phyloP scores from a whole-genome alignment of 1,140 invertebrate species.

The Drosophila bifasciata region DNA sequence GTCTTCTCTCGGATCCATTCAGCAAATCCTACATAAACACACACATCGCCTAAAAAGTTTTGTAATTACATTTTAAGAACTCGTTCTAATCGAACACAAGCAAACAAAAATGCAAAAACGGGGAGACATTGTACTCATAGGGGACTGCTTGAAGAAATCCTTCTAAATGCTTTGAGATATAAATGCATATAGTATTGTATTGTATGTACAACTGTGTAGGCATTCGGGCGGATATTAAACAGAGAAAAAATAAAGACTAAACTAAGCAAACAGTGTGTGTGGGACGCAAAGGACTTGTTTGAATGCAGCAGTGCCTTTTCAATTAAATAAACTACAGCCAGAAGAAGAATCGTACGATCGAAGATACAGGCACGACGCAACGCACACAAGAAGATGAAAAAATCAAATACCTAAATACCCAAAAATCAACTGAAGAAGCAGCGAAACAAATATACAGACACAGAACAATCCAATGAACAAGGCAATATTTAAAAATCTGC shows the following conservation, averaged over 20 bases:
- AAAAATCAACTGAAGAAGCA: not conserved
- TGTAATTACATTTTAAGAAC: no score
- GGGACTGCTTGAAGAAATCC: slow-evolving; percentile 4
- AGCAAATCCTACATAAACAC: no score
- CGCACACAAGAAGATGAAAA: slow-evolving; percentile 29
- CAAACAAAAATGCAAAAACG: not conserved
- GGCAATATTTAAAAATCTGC: slow-evolving; percentile 49
- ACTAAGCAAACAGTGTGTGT: slow-evolving; percentile 34
- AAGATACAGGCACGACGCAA: slow-evolving; percentile 17
- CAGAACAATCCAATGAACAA: slow-evolving; percentile 51
- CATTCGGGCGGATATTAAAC: slow-evolving; percentile 38
- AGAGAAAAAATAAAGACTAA: slow-evolving; percentile 19
- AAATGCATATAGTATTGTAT: slow-evolving; percentile 1
- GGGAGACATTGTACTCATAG: slow-evolving; percentile 8
- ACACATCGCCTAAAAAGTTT: no score
- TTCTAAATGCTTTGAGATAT: slow-evolving; percentile 19
- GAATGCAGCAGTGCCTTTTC: slow-evolving; percentile 77
- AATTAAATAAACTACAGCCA: slow-evolving; percentile 50
- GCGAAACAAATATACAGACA: slow-evolving; percentile 15
- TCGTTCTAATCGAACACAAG: no score
- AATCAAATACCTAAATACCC: slow-evolving; percentile 5
- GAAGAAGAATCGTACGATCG: slow-evolving; percentile 6
- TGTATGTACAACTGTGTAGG: slow-evolving; percentile 32
- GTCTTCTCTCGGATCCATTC: no score
- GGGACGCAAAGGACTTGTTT: slow-evolving; percentile 39